Percentiles rank a stretch among this genome's conserved stretches.
phyloP scores from a whole-genome alignment of 2,888 invertebrate genomes.

The Scaptomyza cyrtandrae region DNA sequence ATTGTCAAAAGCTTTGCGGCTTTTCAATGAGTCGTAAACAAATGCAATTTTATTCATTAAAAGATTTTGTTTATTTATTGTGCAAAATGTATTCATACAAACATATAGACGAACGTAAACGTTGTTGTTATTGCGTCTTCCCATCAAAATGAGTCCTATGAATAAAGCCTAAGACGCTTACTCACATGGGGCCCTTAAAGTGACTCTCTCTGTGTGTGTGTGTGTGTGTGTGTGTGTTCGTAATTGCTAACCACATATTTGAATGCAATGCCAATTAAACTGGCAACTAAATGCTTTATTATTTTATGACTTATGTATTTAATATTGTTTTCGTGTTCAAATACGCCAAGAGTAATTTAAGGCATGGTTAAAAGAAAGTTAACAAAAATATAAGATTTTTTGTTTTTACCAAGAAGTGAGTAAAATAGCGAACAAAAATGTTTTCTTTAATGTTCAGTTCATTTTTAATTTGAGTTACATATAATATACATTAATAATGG shows the following conservation, averaged over 20 bases:
- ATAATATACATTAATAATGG: too few species aligned
- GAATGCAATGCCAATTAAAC: not conserved
- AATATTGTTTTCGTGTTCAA: too few species aligned
- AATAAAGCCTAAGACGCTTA: not conserved
- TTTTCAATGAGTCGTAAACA: slow-evolving; percentile 73
- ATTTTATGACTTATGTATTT: too few species aligned
- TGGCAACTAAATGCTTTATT: not conserved
- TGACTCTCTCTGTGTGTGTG: not conserved
- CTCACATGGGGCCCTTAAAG: not conserved
- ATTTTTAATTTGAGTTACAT: too few species aligned
- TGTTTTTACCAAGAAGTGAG: too few species aligned
- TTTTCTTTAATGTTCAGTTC: too few species aligned
- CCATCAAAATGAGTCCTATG: slow-evolving; percentile 37
- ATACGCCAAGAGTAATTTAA: too few species aligned
- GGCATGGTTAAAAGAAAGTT: too few species aligned
- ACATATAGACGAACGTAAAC: not conserved
- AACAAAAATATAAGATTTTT: too few species aligned
- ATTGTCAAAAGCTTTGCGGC: slow-evolving; percentile 71
- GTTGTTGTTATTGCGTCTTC: slow-evolving; percentile 27
- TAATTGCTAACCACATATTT: slow-evolving; percentile 2
- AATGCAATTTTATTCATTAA: slow-evolving; percentile 71
- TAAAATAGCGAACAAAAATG: too few species aligned
- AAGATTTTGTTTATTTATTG: slow-evolving; percentile 63
- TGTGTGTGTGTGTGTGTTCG: slow-evolving; percentile 1
- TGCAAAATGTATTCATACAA: slow-evolving; percentile 31